These are phyloP conservation scores for Catajapyx aquilonaris DNA, from an alignment of 1,140 invertebrate genomes.

Conservation along the genomic window DNA sequence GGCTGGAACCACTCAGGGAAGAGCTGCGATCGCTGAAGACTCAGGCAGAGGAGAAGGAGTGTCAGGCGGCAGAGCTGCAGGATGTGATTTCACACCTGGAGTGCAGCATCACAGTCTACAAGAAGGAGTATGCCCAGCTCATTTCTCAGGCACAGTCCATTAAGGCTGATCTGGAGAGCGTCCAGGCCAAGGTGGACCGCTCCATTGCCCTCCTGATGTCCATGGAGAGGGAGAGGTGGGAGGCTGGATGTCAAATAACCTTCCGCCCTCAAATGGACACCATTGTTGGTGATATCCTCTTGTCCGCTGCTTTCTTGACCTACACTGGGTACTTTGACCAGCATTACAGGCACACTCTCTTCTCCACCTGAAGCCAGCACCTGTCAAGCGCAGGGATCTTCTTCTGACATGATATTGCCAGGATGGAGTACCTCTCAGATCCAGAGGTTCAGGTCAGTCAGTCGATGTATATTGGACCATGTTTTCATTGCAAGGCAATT, in stretches of 20 bases:
- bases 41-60: constrained; percentile 81
- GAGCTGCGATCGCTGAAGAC: constrained; percentile 75
- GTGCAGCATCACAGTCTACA: constrained; percentile 86
- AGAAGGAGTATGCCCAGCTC: constrained; percentile 95
- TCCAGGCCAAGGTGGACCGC: constrained; percentile 91
- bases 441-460: constrained; percentile 88
- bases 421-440: constrained; percentile 97
- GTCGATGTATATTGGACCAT: constrained; percentile 94
- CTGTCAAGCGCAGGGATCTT: constrained; percentile 71
- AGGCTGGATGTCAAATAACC: constrained; percentile 85
- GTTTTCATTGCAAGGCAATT: too few species aligned
- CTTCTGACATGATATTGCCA: constrained; percentile 80
- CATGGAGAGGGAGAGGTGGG: constrained; percentile 90
- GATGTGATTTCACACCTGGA: constrained; percentile 80
- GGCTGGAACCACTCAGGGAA: constrained; percentile 88
- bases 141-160: constrained; percentile 98
- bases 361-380: constrained; percentile 86
- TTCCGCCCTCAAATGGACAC: constrained; percentile 99
- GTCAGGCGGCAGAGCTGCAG: constrained; percentile 79
- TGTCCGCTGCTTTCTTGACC: constrained; percentile 81
- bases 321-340: constrained; percentile 99
- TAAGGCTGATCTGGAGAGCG: constrained; percentile 88
- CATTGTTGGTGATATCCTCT: constrained; percentile 88
- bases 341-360: constrained; percentile 83
- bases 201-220: constrained; percentile 86